A percentile compares a stretch with the other conserved stretches of the same genome.
Conservation (phyloP, 2,797 vertebrate species). For the Sparus aurata region DNA sequence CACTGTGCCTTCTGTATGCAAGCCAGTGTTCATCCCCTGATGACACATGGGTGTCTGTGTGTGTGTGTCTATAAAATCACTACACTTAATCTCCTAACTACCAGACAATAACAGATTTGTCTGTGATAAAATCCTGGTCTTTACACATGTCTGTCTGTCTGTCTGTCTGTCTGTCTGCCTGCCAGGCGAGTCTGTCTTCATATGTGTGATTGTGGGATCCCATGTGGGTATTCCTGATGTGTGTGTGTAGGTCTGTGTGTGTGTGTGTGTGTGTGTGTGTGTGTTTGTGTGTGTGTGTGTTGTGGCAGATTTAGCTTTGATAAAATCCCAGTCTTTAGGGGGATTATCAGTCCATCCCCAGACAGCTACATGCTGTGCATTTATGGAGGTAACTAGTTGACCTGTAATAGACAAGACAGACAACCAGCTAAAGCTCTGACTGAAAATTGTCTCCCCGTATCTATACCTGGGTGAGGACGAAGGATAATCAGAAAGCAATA, state of each 20-base stretch:
- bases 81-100: constrained; percentile 74
- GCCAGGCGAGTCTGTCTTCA: constrained; percentile 41
- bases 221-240: constrained; percentile 46
- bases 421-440: constrained; percentile 72
- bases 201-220: constrained; percentile 41
- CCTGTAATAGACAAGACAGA: constrained; percentile 77
- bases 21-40: constrained; percentile 56
- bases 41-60: constrained; percentile 40
- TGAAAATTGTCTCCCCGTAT: constrained; percentile 64
- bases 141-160: constrained; percentile 50
- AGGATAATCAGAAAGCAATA: constrained; percentile 52
- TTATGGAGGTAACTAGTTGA: constrained; percentile 83
- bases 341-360: constrained; percentile 81
- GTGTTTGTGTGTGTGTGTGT: constrained; percentile 39
- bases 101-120: constrained; percentile 83
- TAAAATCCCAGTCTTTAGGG: constrained; percentile 79
- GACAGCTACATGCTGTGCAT: constrained; percentile 82
- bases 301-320: constrained; percentile 79
- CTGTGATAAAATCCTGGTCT: constrained; percentile 77
- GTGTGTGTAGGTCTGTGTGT: constrained; percentile 32
- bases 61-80: constrained; percentile 55
- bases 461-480: constrained; percentile 42
- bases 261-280: constrained; percentile 31
- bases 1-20: constrained; percentile 18
- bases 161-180: constrained; percentile 13